Evolutionary conservation across 2,888 invertebrate species (phyloP).

Genomic region (Dendrolimus pini): DNA sequence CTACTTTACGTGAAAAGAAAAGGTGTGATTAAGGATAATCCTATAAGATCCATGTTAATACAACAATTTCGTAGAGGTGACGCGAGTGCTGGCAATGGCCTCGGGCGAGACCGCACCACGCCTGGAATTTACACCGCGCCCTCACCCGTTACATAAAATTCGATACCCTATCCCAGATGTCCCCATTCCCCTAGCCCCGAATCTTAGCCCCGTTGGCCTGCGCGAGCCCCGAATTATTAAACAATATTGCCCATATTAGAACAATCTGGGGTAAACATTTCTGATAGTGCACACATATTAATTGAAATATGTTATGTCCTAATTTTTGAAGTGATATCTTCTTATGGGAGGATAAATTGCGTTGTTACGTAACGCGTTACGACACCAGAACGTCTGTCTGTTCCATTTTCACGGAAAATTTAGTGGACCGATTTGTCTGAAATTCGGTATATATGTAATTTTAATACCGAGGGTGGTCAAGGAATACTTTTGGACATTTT

Average conservation of each 20-base stretch:
- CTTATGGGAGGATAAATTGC: too few species aligned
- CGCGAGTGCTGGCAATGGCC: constrained; percentile 48
- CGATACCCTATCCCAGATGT: constrained; percentile 28
- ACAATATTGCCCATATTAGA: neutral
- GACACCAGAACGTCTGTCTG: too few species aligned
- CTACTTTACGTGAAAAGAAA: too few species aligned
- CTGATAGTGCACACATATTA: neutral
- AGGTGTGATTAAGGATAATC: neutral
- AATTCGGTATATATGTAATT: too few species aligned
- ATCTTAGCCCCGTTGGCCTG: neutral
- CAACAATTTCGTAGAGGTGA: constrained; percentile 14
- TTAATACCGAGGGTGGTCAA: too few species aligned
- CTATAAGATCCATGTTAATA: constrained; percentile 2
- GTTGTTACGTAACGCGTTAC: too few species aligned
- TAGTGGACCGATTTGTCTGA: too few species aligned
- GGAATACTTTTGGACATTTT: too few species aligned
- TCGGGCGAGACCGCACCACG: constrained; percentile 29
- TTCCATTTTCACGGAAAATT: too few species aligned
- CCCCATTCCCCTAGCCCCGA: neutral
- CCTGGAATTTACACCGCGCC: constrained; percentile 47
- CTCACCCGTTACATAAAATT: constrained; percentile 52
- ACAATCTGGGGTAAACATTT: neutral
- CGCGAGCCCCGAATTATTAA: neutral
- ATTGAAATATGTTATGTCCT: too few species aligned
- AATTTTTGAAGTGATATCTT: too few species aligned